phyloP scores from a whole-genome alignment of 92 coral and sea anemone genomes.

The Phenganax subtilis region DNA sequence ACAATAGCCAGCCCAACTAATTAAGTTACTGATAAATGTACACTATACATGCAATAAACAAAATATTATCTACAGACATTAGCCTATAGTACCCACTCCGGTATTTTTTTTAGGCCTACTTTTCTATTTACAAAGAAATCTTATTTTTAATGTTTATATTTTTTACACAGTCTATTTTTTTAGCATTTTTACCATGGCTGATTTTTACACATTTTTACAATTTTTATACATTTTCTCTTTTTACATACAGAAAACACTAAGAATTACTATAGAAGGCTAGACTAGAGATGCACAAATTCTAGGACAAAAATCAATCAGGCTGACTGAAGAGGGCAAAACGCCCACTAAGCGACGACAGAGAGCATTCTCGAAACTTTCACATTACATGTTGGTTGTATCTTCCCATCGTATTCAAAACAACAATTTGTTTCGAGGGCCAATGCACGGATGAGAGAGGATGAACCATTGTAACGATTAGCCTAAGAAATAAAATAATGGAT shows the following conservation, averaged over 20 bases:
- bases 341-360: background rate
- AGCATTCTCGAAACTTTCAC: constrained; percentile 31
- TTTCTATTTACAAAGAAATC: constrained; percentile 34
- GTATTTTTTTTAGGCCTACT: background rate
- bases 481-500: background rate
- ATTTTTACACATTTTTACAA: constrained; percentile 26
- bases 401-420: constrained; percentile 27
- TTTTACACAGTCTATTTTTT: background rate
- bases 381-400: constrained; percentile 6
- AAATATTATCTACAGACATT: background rate
- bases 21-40: constrained; percentile 21
- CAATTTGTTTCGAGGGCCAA: constrained; percentile 40
- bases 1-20: background rate
- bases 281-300: constrained; percentile 10
- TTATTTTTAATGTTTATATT: constrained; percentile 8
- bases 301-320: background rate
- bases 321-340: background rate
- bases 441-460: constrained; percentile 35
- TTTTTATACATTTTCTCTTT: constrained; percentile 17
- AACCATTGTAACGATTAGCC: constrained; percentile 14
- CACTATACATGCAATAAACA: constrained; percentile 20
- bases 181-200: background rate
- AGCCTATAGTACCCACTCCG: background rate
- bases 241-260: constrained; percentile 13
- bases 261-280: background rate